Base-by-base conservation (phyloP, 1,140 invertebrate species). In the Bombyx mandarina region DNA sequence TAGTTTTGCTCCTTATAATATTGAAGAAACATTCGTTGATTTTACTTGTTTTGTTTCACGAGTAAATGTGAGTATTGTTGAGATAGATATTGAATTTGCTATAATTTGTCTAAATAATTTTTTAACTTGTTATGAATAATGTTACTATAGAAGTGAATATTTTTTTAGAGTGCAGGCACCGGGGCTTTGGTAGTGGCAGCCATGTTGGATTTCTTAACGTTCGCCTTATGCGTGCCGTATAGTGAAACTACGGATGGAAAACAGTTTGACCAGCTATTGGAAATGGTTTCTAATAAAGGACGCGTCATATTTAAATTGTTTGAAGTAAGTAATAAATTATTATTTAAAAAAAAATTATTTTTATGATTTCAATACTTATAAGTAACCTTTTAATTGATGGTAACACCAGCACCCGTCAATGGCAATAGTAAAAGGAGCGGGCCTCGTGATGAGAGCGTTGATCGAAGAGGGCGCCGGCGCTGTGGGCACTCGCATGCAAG, bases 161-260 rank as follows among this genome's bases (percentile, higher is more conserved):
- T 54, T n/a, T 57, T 47, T 8, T 63, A 89, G 88, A 82, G 67
- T 8, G 74, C 82, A 8, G 82, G 85, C 44, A 95, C 93, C 56
- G 94, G 94, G n/a, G 94, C 94, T 43, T 71, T 96, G 42, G 93
- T 96, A 3, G 91, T 95, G n/a, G 93, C 93, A 22, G 95, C 97
- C 45, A 98, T 99, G 96, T 90, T 99, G 72, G 99, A 99, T 88
- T 98, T 99, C 78, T 89, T 99, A 62, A 99, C 98, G n/a, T 99
- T 98, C 90, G 94, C 97, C 6, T 89, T 99, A 8, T 99, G 98
- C 89, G 96, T 98, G 60, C 99, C 99, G 22, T 99, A 99, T 88
- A 98, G 96, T 82, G 99, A 99, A 89, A 99, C 99, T 43, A 99
- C 99, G 0, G 97, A 99, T 79, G 97, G 98, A 18, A 96, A 96